Evolutionary conservation across 2,888 invertebrate genomes (phyloP), one percentile per base, ranked within the genome.

Genomic region (Rhingia campestris): DNA sequence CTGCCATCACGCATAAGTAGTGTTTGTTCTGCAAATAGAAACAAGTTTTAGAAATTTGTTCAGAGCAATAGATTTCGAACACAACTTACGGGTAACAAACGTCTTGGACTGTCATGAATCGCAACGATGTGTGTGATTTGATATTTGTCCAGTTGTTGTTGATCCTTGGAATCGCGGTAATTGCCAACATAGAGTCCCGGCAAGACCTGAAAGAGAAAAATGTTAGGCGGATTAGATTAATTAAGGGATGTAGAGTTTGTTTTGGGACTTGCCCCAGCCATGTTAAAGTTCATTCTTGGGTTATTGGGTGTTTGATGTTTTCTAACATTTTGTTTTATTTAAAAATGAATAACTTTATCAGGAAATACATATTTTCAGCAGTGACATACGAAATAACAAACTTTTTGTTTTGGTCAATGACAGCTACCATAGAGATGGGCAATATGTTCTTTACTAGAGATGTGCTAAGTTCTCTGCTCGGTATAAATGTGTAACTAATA

Each of bases 131-230:
- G 98, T 30, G 98, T 97, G 87, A 99, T 99, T 91, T 96, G 95
- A 92, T 96, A 95, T 89, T 96, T 95, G 88, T 96, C 95, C 88
- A 99, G 93, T 92, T 98, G 98, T 87, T 95, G 94, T 45, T 95
- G 93, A 92, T 99, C 98, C 91, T 98, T 98, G 72, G 98, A 97
- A 93, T 99, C 98, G 89, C 98, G 94, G 92, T 98, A 97, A 92
- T 98, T 98, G 84, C 98, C 98, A 88, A 99, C 95, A 92, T 97
- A 99, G 73, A 99, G 94, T 86, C 98, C 98, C 88, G 97, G 96
- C 89, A 99, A 94, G 89, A 99, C 97, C 97, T 97, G 92, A 0
- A 80, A 91, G 22, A 45, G 6, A 14, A 45, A 45, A 41, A 22
- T 2, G 22, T 30, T 4, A 30, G 4, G 0, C 9, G 35, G 12